Percentiles rank a stretch among this genome's conserved stretches.
Conservation (phyloP, 1,140 invertebrate species). For the Zaprionus vittiger region DNA sequence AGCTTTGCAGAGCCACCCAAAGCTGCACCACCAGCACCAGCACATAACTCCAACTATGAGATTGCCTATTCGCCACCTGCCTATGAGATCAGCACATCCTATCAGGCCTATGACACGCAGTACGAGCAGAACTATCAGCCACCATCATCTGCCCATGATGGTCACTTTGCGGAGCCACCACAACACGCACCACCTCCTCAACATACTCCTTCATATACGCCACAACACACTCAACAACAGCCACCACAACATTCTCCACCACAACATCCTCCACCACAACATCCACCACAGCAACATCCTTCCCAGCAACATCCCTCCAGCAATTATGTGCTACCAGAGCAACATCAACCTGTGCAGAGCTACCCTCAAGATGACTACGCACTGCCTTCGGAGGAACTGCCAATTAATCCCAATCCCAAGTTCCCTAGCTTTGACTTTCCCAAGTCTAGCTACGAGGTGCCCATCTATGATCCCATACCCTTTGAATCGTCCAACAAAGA, state of each 20-base stretch:
- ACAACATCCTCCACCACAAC: no score
- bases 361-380: constrained; percentile 70
- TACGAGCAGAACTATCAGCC: constrained; percentile 53
- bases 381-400: constrained; percentile 65
- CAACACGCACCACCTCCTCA: not conserved
- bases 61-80: constrained; percentile 75
- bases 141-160: constrained; percentile 13
- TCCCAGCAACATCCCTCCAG: constrained; percentile 28
- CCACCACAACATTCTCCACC: constrained; percentile 17
- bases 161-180: constrained; percentile 29
- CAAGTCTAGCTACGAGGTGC: constrained; percentile 82
- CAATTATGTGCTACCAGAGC: constrained; percentile 27
- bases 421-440: constrained; percentile 76
- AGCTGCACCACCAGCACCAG: not conserved
- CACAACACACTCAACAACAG: constrained; percentile 37
- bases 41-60: constrained; percentile 49
- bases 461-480: constrained; percentile 80
- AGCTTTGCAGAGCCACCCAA: constrained; percentile 73
- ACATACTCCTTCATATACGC: constrained; percentile 11
- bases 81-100: constrained; percentile 72
- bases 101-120: constrained; percentile 32
- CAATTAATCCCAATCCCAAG: constrained; percentile 67
- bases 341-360: constrained; percentile 29
- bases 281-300: constrained; percentile 10
- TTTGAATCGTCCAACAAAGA: constrained; percentile 73